Percentiles rank a stretch among this genome's conserved stretches.
phyloP scores from a whole-genome alignment of 2,113 vertebrate genomes.

The Ibidorhyncha struthersii region DNA sequence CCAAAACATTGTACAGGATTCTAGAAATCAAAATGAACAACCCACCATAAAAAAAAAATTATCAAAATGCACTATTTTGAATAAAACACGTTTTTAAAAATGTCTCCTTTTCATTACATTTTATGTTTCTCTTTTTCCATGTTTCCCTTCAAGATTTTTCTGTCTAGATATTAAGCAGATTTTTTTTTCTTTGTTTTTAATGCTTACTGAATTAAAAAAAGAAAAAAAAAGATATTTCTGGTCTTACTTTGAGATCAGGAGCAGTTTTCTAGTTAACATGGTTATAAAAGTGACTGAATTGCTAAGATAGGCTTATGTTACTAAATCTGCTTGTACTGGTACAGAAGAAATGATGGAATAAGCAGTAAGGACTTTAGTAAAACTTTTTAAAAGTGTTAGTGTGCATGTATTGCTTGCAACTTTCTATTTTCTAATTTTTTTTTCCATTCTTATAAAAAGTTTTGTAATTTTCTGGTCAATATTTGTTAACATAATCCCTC shows the following conservation, averaged over 20 bases:
- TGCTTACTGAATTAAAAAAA: not conserved
- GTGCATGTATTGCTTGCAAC: not conserved
- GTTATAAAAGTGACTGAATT: not conserved
- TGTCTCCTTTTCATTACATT: not conserved
- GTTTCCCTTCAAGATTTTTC: not conserved
- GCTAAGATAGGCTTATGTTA: not conserved
- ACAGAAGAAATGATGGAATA: not conserved
- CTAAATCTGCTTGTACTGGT: not conserved
- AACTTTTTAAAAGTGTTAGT: not conserved
- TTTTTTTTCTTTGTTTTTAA: not conserved
- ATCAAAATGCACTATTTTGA: not conserved
- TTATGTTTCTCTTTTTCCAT: not conserved
- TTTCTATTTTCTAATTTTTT: not conserved
- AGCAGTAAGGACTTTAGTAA: not conserved
- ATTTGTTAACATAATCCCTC: not conserved
- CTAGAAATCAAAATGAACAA: not conserved
- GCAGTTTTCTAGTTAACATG: not conserved
- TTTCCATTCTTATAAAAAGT: not conserved
- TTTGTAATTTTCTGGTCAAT: not conserved
- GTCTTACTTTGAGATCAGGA: not conserved
- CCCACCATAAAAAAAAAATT: not conserved
- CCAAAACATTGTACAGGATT: not conserved
- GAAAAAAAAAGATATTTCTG: not conserved
- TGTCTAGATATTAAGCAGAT: not conserved
- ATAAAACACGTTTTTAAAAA: not conserved